Evolutionary conservation across 2,797 vertebrate species (phyloP).

Genomic region (Anguilla pacifica): DNA sequence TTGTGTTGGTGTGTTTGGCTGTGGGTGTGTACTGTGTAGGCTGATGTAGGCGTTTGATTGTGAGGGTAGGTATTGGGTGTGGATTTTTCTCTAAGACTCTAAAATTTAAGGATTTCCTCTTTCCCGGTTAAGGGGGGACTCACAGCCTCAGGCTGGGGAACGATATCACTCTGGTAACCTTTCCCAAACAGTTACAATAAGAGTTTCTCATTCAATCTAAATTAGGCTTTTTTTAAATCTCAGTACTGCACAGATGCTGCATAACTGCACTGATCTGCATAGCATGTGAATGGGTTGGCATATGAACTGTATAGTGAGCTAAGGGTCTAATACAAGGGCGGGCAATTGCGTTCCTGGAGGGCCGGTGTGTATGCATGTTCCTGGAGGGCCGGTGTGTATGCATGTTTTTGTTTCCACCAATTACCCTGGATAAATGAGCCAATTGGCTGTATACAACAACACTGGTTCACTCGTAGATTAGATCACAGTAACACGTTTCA

Average conservation of each 20-base stretch:
- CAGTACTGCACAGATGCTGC: not conserved
- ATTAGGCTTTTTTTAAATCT: conserved; percentile 2
- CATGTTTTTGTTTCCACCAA: no score
- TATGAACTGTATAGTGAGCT: not conserved
- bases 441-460: no score
- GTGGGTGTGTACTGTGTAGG: not conserved
- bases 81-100: no score
- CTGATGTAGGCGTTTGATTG: not conserved
- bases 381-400: no score
- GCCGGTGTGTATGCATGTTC: no score
- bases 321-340: not conserved
- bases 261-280: not conserved
- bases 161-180: conserved; percentile 19
- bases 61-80: not conserved
- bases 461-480: no score
- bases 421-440: no score
- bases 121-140: not conserved
- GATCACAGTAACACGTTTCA: no score
- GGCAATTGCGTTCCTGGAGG: no score
- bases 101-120: no score
- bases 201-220: not conserved
- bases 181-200: not conserved
- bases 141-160: conserved; percentile 18
- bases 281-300: not conserved
- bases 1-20: not conserved